phyloP scores from a whole-genome alignment of 2,797 vertebrate species.

The Fratercula arctica region DNA sequence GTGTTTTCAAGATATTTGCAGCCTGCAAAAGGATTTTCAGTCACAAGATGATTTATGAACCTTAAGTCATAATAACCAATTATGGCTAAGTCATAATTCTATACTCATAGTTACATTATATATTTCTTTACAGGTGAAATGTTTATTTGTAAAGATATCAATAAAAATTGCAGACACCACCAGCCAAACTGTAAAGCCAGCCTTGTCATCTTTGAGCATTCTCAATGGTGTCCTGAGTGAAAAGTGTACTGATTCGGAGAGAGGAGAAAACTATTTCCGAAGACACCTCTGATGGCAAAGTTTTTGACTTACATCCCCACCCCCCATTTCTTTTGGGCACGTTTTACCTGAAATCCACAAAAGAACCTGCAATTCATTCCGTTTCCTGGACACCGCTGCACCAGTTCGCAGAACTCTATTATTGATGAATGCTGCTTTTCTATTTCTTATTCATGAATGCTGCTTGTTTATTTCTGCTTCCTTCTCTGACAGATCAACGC shows the following conservation, averaged over 20 bases:
- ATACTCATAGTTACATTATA: not conserved
- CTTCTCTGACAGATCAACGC: not conserved
- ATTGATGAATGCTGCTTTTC: not conserved
- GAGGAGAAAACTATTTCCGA: not conserved
- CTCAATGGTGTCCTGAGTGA: not conserved
- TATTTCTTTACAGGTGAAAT: not conserved
- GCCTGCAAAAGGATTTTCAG: constrained; percentile 64
- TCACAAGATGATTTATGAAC: not conserved
- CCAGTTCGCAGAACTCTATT: not conserved
- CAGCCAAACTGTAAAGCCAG: not conserved
- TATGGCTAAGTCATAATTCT: not conserved
- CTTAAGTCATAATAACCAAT: not conserved
- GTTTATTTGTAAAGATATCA: not conserved
- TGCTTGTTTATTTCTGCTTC: not conserved
- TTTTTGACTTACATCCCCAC: not conserved
- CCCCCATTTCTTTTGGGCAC: not conserved
- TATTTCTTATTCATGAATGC: not conserved
- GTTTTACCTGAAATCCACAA: not conserved
- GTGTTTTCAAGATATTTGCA: constrained; percentile 83
- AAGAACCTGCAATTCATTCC: not conserved
- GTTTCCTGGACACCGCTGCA: not conserved
- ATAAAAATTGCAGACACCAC: not conserved
- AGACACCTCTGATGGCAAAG: not conserved
- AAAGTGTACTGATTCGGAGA: not conserved
- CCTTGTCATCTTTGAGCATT: not conserved